Evolutionary conservation across 2,888 invertebrate genomes (phyloP).

Genomic region (Nebria salina): DNA sequence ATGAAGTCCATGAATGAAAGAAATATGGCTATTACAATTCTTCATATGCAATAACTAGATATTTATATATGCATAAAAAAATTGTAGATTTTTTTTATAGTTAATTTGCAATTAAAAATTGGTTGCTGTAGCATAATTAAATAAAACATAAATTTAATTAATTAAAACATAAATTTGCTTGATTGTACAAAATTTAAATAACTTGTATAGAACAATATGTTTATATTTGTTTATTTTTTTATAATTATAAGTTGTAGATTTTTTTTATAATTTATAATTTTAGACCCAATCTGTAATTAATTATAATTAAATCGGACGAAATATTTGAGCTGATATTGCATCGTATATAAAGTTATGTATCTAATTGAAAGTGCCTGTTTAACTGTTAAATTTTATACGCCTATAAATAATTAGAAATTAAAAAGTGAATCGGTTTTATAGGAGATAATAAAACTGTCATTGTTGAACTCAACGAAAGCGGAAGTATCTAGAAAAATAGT

Average conservation of each 20-base stretch:
- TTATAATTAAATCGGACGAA: background rate
- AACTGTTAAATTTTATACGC: background rate
- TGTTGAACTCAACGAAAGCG: constrained; percentile 1
- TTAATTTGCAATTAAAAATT: no score
- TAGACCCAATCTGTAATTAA: no score
- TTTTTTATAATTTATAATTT: no score
- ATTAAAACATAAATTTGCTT: no score
- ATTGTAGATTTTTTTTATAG: background rate
- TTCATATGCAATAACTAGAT: background rate
- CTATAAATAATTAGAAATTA: background rate
- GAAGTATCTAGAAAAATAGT: background rate
- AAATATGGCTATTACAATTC: background rate
- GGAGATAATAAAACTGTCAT: background rate
- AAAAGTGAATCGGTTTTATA: background rate
- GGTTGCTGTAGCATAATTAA: no score
- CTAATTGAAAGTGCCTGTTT: background rate
- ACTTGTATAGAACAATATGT: no score
- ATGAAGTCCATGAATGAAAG: background rate
- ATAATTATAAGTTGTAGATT: no score
- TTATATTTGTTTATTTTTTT: no score
- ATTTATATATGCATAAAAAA: background rate
- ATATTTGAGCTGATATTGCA: background rate
- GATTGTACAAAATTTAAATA: no score
- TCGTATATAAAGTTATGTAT: background rate
- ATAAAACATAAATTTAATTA: no score